Evolutionary conservation across 2,888 invertebrate genomes (phyloP).

Genomic region (Gastracanthus pulcherrimus): DNA sequence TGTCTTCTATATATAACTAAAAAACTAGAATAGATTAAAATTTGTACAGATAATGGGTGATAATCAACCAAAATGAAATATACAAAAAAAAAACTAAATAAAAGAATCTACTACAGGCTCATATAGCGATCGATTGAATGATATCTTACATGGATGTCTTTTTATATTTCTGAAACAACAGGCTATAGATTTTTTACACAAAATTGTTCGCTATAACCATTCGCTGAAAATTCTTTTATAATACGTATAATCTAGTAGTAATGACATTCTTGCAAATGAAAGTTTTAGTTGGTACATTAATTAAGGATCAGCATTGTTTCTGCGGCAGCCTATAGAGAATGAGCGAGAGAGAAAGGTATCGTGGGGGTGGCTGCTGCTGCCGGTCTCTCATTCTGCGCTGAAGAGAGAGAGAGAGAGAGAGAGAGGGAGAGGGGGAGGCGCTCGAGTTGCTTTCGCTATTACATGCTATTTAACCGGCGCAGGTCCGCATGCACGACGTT

Average conservation of each 20-base stretch:
- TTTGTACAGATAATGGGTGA: too few relatives aligned
- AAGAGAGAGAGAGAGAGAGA: conserved; percentile 47
- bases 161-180: background rate
- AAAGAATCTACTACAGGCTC: too few relatives aligned
- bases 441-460: conserved; percentile 66
- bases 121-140: too few relatives aligned
- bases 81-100: too few relatives aligned
- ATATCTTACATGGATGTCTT: too few relatives aligned
- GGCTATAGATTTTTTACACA: background rate
- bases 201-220: too few relatives aligned
- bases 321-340: background rate
- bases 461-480: conserved; percentile 73
- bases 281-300: conserved; percentile 4
- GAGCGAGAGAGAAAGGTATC: conserved; percentile 15
- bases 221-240: too few relatives aligned
- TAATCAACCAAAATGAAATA: too few relatives aligned
- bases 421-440: conserved; percentile 24
- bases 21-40: too few relatives aligned
- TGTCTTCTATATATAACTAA: too few relatives aligned
- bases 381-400: background rate
- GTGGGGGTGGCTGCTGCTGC: conserved; percentile 35
- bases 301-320: conserved; percentile 22
- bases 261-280: background rate
- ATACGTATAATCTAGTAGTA: too few relatives aligned
- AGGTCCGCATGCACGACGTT: conserved; percentile 67